Percentiles rank a stretch among this genome's conserved stretches.
Evolutionary conservation across 2,113 vertebrate genomes (phyloP).

Genomic region (Spheniscus mendiculus): DNA sequence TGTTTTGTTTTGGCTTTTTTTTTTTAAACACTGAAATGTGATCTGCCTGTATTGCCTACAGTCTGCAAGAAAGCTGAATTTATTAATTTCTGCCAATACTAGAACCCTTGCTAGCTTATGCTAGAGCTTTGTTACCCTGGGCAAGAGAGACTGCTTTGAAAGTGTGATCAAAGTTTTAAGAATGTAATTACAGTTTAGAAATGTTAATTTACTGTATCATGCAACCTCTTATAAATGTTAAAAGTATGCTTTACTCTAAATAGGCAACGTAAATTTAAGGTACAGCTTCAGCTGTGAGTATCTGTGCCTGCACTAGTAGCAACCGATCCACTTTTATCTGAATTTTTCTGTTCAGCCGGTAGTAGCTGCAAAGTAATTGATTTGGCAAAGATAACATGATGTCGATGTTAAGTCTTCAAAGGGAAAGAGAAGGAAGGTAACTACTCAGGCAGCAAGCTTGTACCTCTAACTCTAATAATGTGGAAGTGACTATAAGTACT

Average conservation of each 20-base stretch:
- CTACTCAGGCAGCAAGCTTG: background rate
- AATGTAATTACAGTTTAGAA: background rate
- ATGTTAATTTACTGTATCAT: background rate
- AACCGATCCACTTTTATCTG: background rate
- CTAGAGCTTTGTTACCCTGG: background rate
- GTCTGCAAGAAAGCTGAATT: background rate
- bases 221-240: background rate
- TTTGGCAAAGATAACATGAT: background rate
- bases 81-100: background rate
- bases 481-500: background rate
- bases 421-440: background rate
- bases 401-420: background rate
- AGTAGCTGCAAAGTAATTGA: background rate
- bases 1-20: background rate
- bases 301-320: background rate
- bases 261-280: rapidly evolving
- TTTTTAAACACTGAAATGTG: background rate
- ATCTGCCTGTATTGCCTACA: background rate
- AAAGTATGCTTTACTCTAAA: background rate
- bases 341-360: background rate
- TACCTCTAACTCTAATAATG: background rate
- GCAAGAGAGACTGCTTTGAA: background rate
- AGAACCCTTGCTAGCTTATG: background rate
- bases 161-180: background rate
- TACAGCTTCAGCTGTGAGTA: background rate